Evolutionary conservation across 2,888 invertebrate species (phyloP), one percentile per base, ranked within the genome.

Genomic region (Drosophila paramelanica): DNA sequence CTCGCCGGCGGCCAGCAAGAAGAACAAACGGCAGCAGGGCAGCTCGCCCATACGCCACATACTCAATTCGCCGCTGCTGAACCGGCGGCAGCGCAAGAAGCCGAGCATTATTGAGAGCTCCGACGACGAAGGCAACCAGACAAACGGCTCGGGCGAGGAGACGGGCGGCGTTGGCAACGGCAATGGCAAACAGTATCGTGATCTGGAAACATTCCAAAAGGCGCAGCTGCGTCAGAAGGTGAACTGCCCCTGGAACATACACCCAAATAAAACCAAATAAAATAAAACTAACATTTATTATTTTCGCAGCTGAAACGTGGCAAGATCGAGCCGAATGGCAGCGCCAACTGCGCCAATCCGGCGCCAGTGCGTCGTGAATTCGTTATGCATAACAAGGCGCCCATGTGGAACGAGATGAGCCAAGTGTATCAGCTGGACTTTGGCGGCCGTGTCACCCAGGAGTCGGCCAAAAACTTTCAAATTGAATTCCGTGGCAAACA

Each of bases 401-500:
- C 98, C 13, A 96, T 98, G 95, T 99, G 99, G 99, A 99, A 99
- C 92, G 99, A 99, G 93, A 97, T 97, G 93, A 98, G 98, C 91
- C 99, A 99, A 93, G 99, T 99, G 13, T 99, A 99, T 93, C 99
- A 99, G 91, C 94, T 99, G 46, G 99, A 99, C 93, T 99, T 99
- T 93, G 99, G 99, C 5, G 99, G 99, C 11, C 94, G 99, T 77
- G 99, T 99, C 67, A 99, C 99, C 4, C 99, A 99, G 93, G 99
- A 99, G 92, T 99, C 98, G 45, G 99, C 99, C 14, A 99, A 99
- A 93, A 99, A 99, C 93, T 99, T 99, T 93, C 99, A 99, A 93
- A 99, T 99, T 64, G 99, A 99, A 93, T 98, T 97, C 92, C 95
- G 97, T 81, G 98, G 97, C 74, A 98, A 98, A 93, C 98, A 99